These are phyloP conservation scores for Anthoptus insignis DNA, from an alignment of 2,888 invertebrate genomes.

Conservation along the genomic window DNA sequence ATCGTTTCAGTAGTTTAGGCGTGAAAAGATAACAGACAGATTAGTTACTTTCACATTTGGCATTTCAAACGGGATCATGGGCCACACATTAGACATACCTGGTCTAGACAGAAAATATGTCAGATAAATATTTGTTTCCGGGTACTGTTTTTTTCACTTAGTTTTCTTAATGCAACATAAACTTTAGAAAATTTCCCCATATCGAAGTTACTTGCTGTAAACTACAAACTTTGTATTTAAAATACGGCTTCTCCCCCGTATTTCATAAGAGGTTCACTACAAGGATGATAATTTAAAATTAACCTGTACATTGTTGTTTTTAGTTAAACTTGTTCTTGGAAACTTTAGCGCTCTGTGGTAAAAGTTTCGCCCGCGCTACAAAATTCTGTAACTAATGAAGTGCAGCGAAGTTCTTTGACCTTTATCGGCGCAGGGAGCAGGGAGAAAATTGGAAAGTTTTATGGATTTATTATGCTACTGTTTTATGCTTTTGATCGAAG, in stretches of 20 bases:
- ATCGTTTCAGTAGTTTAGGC: too few relatives aligned
- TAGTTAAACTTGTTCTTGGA: conserved; percentile 2
- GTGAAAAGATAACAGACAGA: too few relatives aligned
- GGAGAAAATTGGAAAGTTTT: conserved; percentile 6
- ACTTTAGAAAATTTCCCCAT: too few relatives aligned
- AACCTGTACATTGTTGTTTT: conserved; percentile 11
- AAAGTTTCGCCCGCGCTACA: conserved; percentile 10
- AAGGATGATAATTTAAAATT: conserved; percentile 9
- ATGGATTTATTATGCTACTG: conserved; percentile 7
- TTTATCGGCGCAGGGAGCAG: not conserved
- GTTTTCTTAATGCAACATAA: too few relatives aligned
- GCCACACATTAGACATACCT: too few relatives aligned
- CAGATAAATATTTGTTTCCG: too few relatives aligned
- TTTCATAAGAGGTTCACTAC: not conserved
- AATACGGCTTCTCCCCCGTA: not conserved
- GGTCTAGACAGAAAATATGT: too few relatives aligned
- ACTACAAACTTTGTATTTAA: not conserved
- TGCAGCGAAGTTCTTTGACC: conserved; percentile 13
- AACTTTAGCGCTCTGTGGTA: conserved; percentile 12
- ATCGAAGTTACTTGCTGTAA: too few relatives aligned
- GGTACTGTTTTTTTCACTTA: too few relatives aligned
- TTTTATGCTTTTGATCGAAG: not conserved
- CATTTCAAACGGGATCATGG: too few relatives aligned
- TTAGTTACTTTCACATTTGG: too few relatives aligned
- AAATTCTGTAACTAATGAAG: conserved; percentile 17